A percentile compares a stretch with the other conserved stretches of the same genome.
Conservation (phyloP, 2,888 invertebrate genomes). For the Oegoconia quadripuncta region DNA sequence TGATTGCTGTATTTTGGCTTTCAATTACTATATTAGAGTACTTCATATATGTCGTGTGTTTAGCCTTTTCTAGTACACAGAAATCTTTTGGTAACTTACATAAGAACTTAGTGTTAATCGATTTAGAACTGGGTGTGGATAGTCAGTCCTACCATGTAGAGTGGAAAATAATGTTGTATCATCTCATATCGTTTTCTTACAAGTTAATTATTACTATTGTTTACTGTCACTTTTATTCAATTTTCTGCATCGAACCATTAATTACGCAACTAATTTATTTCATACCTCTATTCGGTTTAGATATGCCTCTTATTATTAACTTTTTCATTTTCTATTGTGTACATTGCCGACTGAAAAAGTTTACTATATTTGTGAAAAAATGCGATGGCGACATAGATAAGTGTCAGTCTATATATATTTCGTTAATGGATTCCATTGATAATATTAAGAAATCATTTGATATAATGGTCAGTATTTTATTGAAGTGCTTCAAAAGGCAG, state of each 20-base stretch:
- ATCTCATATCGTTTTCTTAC: background rate
- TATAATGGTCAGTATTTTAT: background rate
- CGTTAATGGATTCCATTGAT: background rate
- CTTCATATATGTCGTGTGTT: background rate
- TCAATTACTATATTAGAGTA: background rate
- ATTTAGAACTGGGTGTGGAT: background rate
- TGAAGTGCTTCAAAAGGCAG: too few species aligned
- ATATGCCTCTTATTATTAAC: background rate
- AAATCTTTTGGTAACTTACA: background rate
- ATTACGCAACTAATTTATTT: background rate
- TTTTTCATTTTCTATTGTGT: slow-evolving; percentile 1
- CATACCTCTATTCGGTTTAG: background rate
- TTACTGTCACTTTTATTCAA: background rate
- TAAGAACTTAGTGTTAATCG: background rate
- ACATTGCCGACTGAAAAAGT: background rate
- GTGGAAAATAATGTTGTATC: background rate
- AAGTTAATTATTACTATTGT: background rate
- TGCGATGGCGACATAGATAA: background rate
- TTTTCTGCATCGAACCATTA: slow-evolving; percentile 1
- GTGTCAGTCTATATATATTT: background rate
- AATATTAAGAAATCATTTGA: background rate
- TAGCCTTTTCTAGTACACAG: background rate
- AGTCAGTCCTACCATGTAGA: background rate
- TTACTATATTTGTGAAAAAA: background rate
- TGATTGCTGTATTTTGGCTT: background rate